Base-by-base conservation (phyloP, 2,113 vertebrate species). In the Nanorana parkeri region DNA sequence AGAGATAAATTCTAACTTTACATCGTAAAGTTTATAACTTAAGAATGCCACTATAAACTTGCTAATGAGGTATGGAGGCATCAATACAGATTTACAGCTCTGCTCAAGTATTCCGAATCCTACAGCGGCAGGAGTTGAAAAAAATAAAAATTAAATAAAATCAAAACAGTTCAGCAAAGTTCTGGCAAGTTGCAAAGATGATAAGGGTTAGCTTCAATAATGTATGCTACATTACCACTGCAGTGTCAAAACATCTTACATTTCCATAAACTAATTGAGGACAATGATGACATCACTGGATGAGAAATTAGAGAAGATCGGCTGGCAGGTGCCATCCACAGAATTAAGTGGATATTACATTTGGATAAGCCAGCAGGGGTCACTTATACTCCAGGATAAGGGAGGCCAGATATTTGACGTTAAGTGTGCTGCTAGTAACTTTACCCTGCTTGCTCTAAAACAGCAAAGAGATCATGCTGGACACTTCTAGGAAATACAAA, bases 31-130 rank as follows among this genome's bases (percentile, higher is more conserved):
- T 77, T 77, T 77, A 77, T 47, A 77, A 77, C 74, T 64, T 77
- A 77, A 77, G 58, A 77, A 77, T 51, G 58, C 74, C 36, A 51
- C 74, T 20, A 77, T 77, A 77, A 77, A 77, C 41, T 77, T 77
- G 74, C 74, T 77, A 77, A 77, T 77, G 74, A 77, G 74, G 74
- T 51, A 52, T 64, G 16, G 32, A 77, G 15, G 74, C 74, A 64
- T 77, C 74, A 77, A 77, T 77, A 77, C 60, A 65, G 47, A 77
- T 77, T 77, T 77, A 77, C 32, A 51, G 74, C 74, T 65, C 58
- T 26, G 7, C 56, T 64, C 55, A 64, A 76, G 74, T 13, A 47
- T 47, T 64, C 74, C 16, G 11, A 77, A 63, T 63, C 73, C 24
- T 63, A 36, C 56, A 26, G 74, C 41, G 60, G 74, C 74, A 77